Evolutionary conservation across 2,888 invertebrate species (phyloP), one percentile per base, ranked within the genome.

Genomic region (Oxyscelio sp.): DNA sequence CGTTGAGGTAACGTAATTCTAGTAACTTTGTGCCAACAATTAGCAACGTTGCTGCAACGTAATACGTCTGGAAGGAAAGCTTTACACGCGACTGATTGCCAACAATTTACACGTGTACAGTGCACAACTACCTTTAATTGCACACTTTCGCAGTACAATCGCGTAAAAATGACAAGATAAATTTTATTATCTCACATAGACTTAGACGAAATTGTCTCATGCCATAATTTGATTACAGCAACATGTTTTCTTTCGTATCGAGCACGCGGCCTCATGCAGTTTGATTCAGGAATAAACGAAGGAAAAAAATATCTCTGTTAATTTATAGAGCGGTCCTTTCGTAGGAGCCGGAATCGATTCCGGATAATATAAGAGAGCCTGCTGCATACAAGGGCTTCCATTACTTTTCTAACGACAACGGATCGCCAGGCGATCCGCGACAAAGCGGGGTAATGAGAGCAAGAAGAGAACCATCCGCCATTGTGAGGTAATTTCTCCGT

Each of bases 331-430:
- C 81, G 77, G 85, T 83, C 85, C 79, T 81, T 86, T 85, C 63
- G 74, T 65, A 59, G 73, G 40, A 78, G 81, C 77, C 65, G 83
- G 73, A 87, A 87, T 85, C 90, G 89, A 91, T 89, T 89, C 88
- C 84, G 87, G 90, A 92, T 93, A 93, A 93, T 93, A 92, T 92
- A 90, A 92, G 92, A 92, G 92, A 88, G 88, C 78, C 48, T 86
- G 75, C 80, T 90, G 91, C 88, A 86, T 81, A 74, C 85, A 89
- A 89, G 90, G 90, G 90, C 92, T 92, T 92, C 92, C 92, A 92
- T 93, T 93, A 93, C 93, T 94, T 94, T 93, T 93, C 93, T 93
- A 93, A 93, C 92, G 93, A 92, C 93, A 92, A 91, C 93, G 73
- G 91, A 90, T 74, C 90, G 90, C 90, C 89, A 87, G 90, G 88